Conservation (phyloP, 2,113 vertebrate genomes). For the Oryzias woworae region DNA sequence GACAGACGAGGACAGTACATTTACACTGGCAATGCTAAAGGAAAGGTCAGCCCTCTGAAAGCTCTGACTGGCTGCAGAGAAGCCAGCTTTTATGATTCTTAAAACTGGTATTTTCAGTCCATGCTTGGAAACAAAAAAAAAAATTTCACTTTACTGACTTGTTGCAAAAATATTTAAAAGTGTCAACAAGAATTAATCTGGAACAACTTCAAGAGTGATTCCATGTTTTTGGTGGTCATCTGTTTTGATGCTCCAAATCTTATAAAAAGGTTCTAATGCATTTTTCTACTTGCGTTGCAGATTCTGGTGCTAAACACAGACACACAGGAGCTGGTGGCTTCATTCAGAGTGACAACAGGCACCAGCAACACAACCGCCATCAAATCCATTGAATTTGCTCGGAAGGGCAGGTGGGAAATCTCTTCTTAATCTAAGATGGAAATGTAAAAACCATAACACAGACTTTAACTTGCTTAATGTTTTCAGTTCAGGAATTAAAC, state of each 20-base stretch:
- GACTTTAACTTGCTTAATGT: no score
- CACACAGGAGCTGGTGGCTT: constrained; percentile 95
- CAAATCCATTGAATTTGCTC: constrained; percentile 97
- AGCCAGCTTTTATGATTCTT: no score
- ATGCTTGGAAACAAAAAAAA: background rate
- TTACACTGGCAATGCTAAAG: constrained; percentile 97
- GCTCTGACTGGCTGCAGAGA: no score
- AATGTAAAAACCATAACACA: background rate
- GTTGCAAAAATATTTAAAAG: background rate
- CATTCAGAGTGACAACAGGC: constrained; percentile 97
- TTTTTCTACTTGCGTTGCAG: constrained; percentile 63
- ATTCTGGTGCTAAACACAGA: constrained; percentile 96
- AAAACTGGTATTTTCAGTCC: background rate
- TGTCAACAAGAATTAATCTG: background rate
- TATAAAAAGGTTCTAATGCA: background rate
- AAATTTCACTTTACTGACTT: background rate
- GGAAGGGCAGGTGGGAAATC: constrained; percentile 90
- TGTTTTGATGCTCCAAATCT: background rate
- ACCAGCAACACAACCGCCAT: constrained; percentile 99
- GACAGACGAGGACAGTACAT: constrained; percentile 96
- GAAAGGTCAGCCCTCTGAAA: constrained; percentile 83
- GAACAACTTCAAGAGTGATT: background rate
- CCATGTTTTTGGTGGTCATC: background rate
- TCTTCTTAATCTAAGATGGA: background rate
- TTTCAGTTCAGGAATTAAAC: no score